These are phyloP conservation scores for Epiblema foenella DNA, from an alignment of 2,888 invertebrate genomes.

Conservation along the genomic window DNA sequence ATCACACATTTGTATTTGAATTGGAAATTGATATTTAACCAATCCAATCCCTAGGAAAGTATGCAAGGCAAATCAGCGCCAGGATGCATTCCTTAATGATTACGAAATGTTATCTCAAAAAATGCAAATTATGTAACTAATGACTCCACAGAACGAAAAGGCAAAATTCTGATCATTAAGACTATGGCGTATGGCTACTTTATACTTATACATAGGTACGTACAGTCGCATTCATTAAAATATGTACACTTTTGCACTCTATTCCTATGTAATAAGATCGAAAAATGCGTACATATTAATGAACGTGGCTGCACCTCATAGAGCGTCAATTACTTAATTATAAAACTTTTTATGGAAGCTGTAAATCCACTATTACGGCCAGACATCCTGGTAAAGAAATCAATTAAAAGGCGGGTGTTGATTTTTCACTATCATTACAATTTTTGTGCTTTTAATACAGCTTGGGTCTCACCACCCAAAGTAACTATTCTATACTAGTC, in stretches of 20 bases:
- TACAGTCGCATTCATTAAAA: too few relatives aligned
- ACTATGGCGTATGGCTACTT: neutral
- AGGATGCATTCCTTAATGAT: neutral
- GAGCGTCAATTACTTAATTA: neutral
- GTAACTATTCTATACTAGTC: too few relatives aligned
- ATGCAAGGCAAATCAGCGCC: neutral
- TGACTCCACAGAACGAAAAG: neutral
- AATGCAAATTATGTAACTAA: neutral
- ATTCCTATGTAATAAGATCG: too few relatives aligned
- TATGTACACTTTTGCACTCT: too few relatives aligned
- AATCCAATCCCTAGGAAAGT: too few relatives aligned
- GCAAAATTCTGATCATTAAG: neutral
- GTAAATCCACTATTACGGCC: neutral
- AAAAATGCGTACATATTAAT: too few relatives aligned
- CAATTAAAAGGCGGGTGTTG: neutral
- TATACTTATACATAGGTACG: neutral
- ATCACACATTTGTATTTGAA: too few relatives aligned
- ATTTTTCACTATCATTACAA: neutral
- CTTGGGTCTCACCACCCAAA: too few relatives aligned
- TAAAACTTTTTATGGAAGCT: neutral
- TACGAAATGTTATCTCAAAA: neutral
- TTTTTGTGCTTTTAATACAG: neutral
- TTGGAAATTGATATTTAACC: too few relatives aligned
- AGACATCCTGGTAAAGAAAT: constrained; percentile 1
- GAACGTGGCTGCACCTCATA: too few relatives aligned